Evolutionary conservation across 2,113 vertebrate genomes (phyloP).

Genomic region (Artemisiospiza belli): DNA sequence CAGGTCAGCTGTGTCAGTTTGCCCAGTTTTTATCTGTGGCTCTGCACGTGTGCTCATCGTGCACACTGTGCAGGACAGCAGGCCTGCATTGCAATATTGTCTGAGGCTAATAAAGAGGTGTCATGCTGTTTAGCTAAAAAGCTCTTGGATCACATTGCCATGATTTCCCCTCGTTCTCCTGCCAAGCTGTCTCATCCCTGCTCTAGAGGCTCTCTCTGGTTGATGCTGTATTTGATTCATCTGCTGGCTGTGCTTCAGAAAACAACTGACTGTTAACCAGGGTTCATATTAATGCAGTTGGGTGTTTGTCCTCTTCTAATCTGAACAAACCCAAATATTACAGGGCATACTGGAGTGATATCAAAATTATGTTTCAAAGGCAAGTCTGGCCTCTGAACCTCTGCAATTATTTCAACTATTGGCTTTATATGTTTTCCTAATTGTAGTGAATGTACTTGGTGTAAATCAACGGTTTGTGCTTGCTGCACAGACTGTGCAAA

Average conservation of each 20-base stretch:
- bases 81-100: neutral
- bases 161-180: neutral
- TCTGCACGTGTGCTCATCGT: neutral
- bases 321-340: neutral
- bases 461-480: neutral
- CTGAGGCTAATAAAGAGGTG: neutral
- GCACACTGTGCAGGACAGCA: neutral
- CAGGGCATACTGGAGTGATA: neutral
- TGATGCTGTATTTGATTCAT: neutral
- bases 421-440: neutral
- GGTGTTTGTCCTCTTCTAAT: neutral
- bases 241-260: constrained; percentile 9
- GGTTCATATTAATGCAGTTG: neutral
- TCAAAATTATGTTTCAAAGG: neutral
- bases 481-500: neutral
- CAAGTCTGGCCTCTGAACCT: neutral
- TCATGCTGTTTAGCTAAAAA: neutral
- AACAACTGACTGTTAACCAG: neutral
- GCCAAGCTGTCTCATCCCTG: neutral
- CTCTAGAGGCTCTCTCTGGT: neutral
- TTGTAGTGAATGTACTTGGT: neutral
- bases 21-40: neutral
- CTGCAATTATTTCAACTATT: neutral
- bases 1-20: neutral
- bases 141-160: neutral